Conservation (phyloP, 2,797 vertebrate genomes). For the Phrynocephalus guinanensis region DNA sequence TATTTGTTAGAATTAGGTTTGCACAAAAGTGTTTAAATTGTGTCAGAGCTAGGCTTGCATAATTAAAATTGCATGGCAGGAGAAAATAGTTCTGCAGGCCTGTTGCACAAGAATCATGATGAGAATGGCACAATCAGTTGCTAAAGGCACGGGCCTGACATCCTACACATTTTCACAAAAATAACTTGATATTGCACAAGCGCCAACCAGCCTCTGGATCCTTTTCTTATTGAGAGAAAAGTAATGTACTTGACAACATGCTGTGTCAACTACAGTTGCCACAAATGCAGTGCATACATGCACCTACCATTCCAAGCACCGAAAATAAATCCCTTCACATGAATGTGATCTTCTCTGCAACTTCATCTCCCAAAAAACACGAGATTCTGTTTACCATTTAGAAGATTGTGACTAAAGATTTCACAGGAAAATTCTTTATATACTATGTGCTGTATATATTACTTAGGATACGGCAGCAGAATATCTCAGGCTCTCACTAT, state of each 20-base stretch:
- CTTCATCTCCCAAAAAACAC: neutral
- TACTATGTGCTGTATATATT: slow-evolving; percentile 13
- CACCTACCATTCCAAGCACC: neutral
- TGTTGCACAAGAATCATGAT: too few species aligned
- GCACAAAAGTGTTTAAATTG: too few species aligned
- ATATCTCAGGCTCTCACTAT: neutral
- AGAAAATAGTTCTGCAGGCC: too few species aligned
- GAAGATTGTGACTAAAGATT: slow-evolving; percentile 27
- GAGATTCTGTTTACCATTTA: slow-evolving; percentile 22
- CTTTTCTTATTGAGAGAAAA: slow-evolving; percentile 52
- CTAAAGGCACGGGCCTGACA: too few species aligned
- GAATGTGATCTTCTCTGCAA: neutral
- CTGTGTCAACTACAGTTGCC: slow-evolving; percentile 42
- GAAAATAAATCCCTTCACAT: neutral
- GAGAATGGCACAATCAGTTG: too few species aligned
- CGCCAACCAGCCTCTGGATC: slow-evolving; percentile 38
- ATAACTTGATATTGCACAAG: slow-evolving; percentile 6
- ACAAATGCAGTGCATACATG: slow-evolving; percentile 13
- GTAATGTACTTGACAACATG: slow-evolving; percentile 58
- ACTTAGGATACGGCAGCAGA: neutral
- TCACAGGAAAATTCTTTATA: slow-evolving; percentile 34
- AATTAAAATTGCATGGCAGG: too few species aligned
- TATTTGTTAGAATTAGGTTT: neutral
- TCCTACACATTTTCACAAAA: too few species aligned
- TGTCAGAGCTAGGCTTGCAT: too few species aligned